Base-by-base conservation (phyloP, 2,113 vertebrate species). In the Etheostoma spectabile region DNA sequence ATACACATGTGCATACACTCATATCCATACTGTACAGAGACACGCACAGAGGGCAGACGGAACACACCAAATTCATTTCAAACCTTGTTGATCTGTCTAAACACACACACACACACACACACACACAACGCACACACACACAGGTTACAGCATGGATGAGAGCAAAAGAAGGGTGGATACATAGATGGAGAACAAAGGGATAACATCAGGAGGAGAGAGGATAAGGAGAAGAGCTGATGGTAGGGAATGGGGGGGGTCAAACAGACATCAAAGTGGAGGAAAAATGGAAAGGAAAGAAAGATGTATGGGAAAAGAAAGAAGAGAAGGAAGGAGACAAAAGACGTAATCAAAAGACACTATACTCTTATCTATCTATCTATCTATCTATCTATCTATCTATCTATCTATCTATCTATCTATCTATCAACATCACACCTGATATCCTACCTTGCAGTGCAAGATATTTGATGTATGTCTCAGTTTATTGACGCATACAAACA, bases 71-170 rank as follows among this genome's bases (percentile, higher is more conserved):
- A 21, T 64, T 42, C 14, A 49, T 59, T 64, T 38, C 10, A 62
- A 63, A 4, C 67, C 38, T 46, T 48, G 35, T 33, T 45, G 33
- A 52, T 78, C 53, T 33, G 51, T 56, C 18, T 48, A 59, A 42
- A 63, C 12, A 59, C 42, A 59, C 62, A 35, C 45, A 45, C 70
- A 61, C 62, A 61, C 68, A 51, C 48, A 60, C 18, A 35, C 65
- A 11, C 33, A 33, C 49, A 48, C 57, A 53, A 33, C 49, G 35
- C 57, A 53, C 56, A 45, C 51, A 24, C 53, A 49, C 45, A 30
- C 30, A 30, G 82, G 82, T 81, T 80, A 79, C 11, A 63, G 74
- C 2, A 46, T 74, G 38, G 35, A 80, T 6, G 22, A 72, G 48
- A 55, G 53, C 33, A 53, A 72, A 46, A 62, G 64, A 79, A 42